Conservation (phyloP, 2,113 vertebrate genomes). For the Cyprinus carpio region DNA sequence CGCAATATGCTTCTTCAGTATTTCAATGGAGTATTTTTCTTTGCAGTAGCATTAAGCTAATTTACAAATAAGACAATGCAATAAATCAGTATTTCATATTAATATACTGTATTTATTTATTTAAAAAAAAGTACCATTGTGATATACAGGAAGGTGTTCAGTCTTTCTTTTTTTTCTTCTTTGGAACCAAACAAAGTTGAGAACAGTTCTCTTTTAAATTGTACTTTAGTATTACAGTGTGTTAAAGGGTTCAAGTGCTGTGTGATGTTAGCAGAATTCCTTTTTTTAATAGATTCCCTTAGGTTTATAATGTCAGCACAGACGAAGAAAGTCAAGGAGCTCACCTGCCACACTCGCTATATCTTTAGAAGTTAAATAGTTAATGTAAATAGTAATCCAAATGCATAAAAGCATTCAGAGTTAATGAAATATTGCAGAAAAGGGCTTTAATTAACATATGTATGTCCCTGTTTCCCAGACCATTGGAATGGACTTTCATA, state of each 20-base stretch:
- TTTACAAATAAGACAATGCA: background rate
- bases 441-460: constrained; percentile 51
- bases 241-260: background rate
- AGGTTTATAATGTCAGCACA: constrained; percentile 6
- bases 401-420: constrained; percentile 60
- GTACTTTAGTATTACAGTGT: no score
- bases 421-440: constrained; percentile 55
- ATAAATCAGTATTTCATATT: background rate
- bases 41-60: no score
- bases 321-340: background rate
- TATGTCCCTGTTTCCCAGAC: constrained; percentile 43
- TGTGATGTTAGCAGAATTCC: background rate
- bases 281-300: background rate
- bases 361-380: constrained; percentile 40
- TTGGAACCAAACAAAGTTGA: background rate
- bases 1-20: no score
- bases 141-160: no score
- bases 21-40: background rate
- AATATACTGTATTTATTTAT: background rate
- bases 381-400: constrained; percentile 58
- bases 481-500: constrained; percentile 51
- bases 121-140: background rate
- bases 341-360: background rate
- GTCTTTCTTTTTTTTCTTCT: no score
- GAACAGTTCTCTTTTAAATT: no score